Conservation (phyloP, 1,140 invertebrate genomes). For the Cydia pomonella region DNA sequence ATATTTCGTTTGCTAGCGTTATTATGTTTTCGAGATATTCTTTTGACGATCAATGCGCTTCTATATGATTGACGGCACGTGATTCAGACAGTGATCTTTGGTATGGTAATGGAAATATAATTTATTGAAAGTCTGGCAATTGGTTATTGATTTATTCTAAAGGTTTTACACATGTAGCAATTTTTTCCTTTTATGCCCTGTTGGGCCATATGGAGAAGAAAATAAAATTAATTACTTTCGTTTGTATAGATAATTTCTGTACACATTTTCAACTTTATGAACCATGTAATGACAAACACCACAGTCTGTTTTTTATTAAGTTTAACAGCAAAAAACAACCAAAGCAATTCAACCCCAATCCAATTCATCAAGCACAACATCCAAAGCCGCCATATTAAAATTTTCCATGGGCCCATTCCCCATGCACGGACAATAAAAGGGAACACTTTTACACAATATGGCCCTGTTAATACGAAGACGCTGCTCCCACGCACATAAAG, state of each 20-base stretch:
- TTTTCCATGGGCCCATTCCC: not conserved
- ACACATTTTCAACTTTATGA: no score
- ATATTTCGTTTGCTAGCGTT: not conserved
- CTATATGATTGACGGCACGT: slow-evolving; percentile 2
- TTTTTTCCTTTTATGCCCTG: no score
- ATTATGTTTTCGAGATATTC: not conserved
- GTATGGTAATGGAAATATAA: not conserved
- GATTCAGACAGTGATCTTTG: not conserved
- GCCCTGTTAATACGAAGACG: slow-evolving; percentile 46
- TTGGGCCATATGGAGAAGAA: no score
- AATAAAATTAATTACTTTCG: no score
- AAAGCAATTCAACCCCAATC: not conserved
- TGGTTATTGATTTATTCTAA: not conserved
- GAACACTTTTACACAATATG: slow-evolving; percentile 22
- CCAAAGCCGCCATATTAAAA: not conserved
- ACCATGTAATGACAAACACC: no score
- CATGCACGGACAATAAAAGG: slow-evolving; percentile 21
- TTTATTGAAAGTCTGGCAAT: not conserved
- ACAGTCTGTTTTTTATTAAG: no score
- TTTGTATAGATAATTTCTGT: no score
- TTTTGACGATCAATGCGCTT: slow-evolving; percentile 4
- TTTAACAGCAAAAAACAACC: no score
- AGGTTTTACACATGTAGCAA: not conserved
- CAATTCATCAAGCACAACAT: not conserved
- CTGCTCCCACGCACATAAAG: slow-evolving; percentile 50